Base-by-base conservation (phyloP, 1,140 invertebrate genomes). In the Muscidifurax raptorellus region DNA sequence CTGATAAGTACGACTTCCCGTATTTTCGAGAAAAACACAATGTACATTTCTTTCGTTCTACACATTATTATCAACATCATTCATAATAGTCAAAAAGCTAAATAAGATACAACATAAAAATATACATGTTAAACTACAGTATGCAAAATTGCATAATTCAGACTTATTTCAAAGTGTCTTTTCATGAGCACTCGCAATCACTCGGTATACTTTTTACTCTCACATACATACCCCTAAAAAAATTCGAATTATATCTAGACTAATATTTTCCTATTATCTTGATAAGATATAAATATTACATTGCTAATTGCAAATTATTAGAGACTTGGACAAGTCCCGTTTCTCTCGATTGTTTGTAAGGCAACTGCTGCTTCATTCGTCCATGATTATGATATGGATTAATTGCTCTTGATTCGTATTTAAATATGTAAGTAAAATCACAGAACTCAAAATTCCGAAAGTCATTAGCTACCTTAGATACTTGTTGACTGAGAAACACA, bases 291-390 rank as follows among this genome's bases (percentile, higher is more conserved):
- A 81, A 75, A 85, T 76, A 80, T 85, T 80, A 75, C 30, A 67
- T 76, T 15, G 28, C 25, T 82, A 85, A 82, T 85, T 77, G 59
- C 25, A 82, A 78, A 36, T 82, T 59, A 78, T 80, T 71, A 52
- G 47, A 82, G 75, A 79, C 47, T 74, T 71, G 0, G 0, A 27
- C 25, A 27, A 81, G 67, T 82, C 75, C 40, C 40, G 13, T 76
- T 47, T 71, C 30, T 82, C 32, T 69, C 78, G 27, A 76, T 66
- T 25, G 5, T 78, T 78, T 59, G 59, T 85, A 85, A 85, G 80
- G 84, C 84, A 85, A 85, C 80, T 82, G 74, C 47, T 85, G 80
- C 75, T 82, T 82, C 67, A 82, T 82, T 85, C 44, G 69, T 85
- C 44, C 64, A 81, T 10, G 44, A 72, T 78, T n/a, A 72, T 85